These are phyloP conservation scores for Girardia tigrina DNA, from an alignment of 2,888 invertebrate genomes.

Conservation along the genomic window DNA sequence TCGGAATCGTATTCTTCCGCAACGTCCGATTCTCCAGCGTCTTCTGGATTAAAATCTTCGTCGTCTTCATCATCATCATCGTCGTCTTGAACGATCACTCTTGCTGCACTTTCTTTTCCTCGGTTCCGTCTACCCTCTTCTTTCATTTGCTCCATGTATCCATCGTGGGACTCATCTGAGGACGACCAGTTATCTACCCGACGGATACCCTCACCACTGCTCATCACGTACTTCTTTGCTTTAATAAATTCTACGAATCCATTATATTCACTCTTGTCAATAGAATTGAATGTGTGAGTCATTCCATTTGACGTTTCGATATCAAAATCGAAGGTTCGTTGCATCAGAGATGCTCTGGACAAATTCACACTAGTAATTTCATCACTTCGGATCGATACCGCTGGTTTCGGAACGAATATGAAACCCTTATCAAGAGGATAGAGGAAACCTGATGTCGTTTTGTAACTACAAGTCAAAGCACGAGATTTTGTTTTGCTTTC, in stretches of 20 bases:
- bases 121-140: slow-evolving; percentile 70
- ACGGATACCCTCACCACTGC: slow-evolving; percentile 60
- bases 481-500: slow-evolving; percentile 69
- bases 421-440: slow-evolving; percentile 95
- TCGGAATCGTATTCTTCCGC: slow-evolving; percentile 68
- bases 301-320: slow-evolving; percentile 69
- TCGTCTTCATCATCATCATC: slow-evolving; percentile 48
- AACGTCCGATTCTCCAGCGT: slow-evolving; percentile 64
- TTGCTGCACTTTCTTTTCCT: slow-evolving; percentile 58
- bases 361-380: slow-evolving; percentile 71
- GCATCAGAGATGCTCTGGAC: slow-evolving; percentile 25
- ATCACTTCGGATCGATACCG: slow-evolving; percentile 89
- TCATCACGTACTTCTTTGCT: slow-evolving; percentile 79
- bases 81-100: slow-evolving; percentile 52
- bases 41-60: slow-evolving; percentile 42
- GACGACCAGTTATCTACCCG: slow-evolving; percentile 50
- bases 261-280: slow-evolving; percentile 93
- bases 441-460: slow-evolving; percentile 85
- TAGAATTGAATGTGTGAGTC: slow-evolving; percentile 83
- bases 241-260: slow-evolving; percentile 86
- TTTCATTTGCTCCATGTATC: slow-evolving; percentile 84
- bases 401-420: slow-evolving; percentile 95
- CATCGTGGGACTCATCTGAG: slow-evolving; percentile 77
- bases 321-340: slow-evolving; percentile 34
- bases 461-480: slow-evolving; percentile 85